These are phyloP conservation scores for Athalia circularis DNA, from an alignment of 2,888 invertebrate genomes.

Conservation along the genomic window DNA sequence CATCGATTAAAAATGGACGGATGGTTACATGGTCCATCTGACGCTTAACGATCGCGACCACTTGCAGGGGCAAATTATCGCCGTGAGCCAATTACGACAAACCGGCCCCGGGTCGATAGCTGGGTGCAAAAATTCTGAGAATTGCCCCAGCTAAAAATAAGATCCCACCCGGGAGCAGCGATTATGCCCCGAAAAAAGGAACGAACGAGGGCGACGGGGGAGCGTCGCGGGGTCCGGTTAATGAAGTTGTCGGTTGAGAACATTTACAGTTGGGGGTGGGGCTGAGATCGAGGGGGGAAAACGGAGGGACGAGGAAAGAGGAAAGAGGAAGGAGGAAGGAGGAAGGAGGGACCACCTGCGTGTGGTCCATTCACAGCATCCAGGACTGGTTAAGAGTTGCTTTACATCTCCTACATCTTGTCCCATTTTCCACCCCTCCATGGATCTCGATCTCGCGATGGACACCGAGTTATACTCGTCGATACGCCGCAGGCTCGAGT, in stretches of 20 bases:
- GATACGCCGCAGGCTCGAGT: neutral
- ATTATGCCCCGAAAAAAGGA: conserved; percentile 69
- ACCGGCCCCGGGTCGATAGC: conserved; percentile 53
- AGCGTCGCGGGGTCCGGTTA: conserved; percentile 63
- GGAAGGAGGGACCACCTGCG: conserved; percentile 63
- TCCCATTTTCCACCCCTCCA: conserved; percentile 36
- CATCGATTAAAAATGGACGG: conserved; percentile 35
- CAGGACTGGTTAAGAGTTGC: conserved; percentile 68
- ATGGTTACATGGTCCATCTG: conserved; percentile 38
- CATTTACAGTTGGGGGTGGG: conserved; percentile 70
- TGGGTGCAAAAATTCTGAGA: conserved; percentile 67
- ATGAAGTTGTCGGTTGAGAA: conserved; percentile 73
- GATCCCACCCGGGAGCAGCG: conserved; percentile 72
- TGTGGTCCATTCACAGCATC: conserved; percentile 71
- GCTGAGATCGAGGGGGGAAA: conserved; percentile 24
- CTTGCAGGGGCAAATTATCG: conserved; percentile 67
- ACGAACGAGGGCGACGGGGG: conserved; percentile 55
- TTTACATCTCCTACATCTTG: conserved; percentile 62
- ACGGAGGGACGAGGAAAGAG: neutral
- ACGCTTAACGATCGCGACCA: conserved; percentile 66
- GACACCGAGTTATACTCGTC: conserved; percentile 1
- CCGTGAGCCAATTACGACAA: conserved; percentile 65
- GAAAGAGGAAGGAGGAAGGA: conserved; percentile 10
- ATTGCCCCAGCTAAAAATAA: conserved; percentile 71
- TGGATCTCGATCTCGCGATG: conserved; percentile 31